phyloP scores from a whole-genome alignment of 2,888 invertebrate species.

The Ichneumoninae sp. region DNA sequence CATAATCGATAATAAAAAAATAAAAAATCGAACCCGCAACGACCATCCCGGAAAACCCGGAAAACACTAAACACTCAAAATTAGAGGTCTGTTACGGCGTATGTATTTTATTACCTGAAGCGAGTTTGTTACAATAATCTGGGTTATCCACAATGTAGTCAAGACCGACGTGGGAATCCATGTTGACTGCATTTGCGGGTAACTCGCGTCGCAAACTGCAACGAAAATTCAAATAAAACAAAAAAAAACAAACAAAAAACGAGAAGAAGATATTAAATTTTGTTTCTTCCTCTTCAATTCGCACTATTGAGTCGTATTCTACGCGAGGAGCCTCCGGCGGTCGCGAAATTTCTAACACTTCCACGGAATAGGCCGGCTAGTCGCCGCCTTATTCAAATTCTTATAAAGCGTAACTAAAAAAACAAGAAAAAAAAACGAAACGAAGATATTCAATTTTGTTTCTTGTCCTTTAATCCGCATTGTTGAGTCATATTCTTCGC shows the following conservation, averaged over 20 bases:
- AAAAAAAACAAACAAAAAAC: constrained; percentile 29
- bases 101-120: constrained; percentile 87
- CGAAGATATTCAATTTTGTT: constrained; percentile 21
- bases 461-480: not conserved
- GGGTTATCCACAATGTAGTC: constrained; percentile 97
- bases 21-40: not conserved
- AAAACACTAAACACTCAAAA: not conserved
- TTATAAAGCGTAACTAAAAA: too few species aligned
- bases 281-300: too few species aligned
- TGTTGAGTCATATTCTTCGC: constrained; percentile 18
- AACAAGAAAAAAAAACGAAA: constrained; percentile 10
- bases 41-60: not conserved
- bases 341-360: constrained; percentile 34
- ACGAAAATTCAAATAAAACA: constrained; percentile 32
- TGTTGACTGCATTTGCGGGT: constrained; percentile 84
- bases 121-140: constrained; percentile 95
- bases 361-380: constrained; percentile 11
- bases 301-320: too few species aligned
- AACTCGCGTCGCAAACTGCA: constrained; percentile 73
- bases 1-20: not conserved
- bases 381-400: constrained; percentile 49
- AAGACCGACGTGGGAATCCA: constrained; percentile 97
- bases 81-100: constrained; percentile 11
- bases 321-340: too few species aligned
- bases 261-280: too few species aligned